Evolutionary conservation across 2,888 invertebrate genomes (phyloP).

Genomic region (Cheilosia impressa): DNA sequence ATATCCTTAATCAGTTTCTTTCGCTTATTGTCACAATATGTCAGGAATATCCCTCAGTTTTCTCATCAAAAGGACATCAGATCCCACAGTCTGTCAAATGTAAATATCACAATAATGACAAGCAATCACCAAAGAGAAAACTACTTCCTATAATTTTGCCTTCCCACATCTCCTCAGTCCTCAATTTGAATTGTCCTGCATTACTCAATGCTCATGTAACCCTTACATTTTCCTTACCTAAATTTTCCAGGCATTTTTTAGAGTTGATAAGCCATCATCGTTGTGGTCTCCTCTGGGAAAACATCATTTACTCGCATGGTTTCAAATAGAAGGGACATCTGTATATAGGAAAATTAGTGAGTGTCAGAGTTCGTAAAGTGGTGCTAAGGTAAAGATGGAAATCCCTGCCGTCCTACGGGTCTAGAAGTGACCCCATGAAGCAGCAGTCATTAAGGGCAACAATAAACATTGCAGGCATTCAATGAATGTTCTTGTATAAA

Average conservation of each 20-base stretch:
- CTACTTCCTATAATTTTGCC: conserved; percentile 47
- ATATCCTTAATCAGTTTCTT: too few relatives aligned
- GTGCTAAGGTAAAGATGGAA: conserved; percentile 8
- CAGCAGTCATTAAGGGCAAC: conserved; percentile 61
- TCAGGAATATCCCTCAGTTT: too few relatives aligned
- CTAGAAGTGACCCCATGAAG: conserved; percentile 66
- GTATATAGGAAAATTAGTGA: conserved; percentile 36
- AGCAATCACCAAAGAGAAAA: background rate
- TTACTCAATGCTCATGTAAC: conserved; percentile 26
- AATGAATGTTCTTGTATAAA: conserved; percentile 4
- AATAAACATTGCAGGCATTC: conserved; percentile 53
- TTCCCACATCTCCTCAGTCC: conserved; percentile 25
- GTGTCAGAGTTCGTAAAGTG: background rate
- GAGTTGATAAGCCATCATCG: conserved; percentile 67
- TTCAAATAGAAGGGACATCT: conserved; percentile 48
- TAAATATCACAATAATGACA: too few relatives aligned
- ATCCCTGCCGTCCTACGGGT: conserved; percentile 25
- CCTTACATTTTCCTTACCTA: conserved; percentile 69
- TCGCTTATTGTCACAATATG: too few relatives aligned
- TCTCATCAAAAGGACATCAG: too few relatives aligned
- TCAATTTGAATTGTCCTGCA: conserved; percentile 26
- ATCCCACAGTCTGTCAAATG: too few relatives aligned
- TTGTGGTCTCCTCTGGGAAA: conserved; percentile 61
- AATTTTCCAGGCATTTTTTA: conserved; percentile 68
- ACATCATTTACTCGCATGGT: conserved; percentile 53